Percentiles rank a stretch among this genome's conserved stretches.
Conservation (phyloP, 2,888 invertebrate species). For the Nasonia oneida region DNA sequence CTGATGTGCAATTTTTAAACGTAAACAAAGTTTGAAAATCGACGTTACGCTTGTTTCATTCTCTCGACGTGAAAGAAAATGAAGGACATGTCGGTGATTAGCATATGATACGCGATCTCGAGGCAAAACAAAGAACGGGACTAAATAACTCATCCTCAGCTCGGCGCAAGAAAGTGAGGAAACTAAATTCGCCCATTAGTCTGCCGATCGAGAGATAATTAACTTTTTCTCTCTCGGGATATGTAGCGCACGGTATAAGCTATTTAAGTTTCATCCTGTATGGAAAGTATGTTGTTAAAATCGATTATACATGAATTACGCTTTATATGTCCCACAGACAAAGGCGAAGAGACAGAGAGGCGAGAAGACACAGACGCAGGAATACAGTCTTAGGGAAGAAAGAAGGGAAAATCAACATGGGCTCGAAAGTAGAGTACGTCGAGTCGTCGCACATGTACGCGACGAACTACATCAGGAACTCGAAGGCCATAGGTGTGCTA, state of each 20-base stretch:
- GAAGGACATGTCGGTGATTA: not conserved
- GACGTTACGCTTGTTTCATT: no score
- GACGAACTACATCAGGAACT: conserved; percentile 94
- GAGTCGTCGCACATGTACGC: conserved; percentile 95
- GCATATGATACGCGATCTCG: not conserved
- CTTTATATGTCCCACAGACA: not conserved
- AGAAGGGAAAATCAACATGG: conserved; percentile 82
- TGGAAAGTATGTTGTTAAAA: no score
- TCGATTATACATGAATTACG: not conserved
- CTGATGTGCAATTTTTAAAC: not conserved
- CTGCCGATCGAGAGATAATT: not conserved
- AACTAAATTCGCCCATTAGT: not conserved
- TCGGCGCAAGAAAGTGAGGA: not conserved
- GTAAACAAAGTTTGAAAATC: not conserved
- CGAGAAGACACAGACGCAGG: not conserved
- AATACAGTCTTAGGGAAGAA: not conserved
- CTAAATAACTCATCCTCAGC: not conserved
- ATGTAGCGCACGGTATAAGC: not conserved
- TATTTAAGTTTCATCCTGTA: not conserved
- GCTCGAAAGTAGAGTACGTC: conserved; percentile 95
- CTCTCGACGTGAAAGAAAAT: no score
- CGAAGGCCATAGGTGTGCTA: conserved; percentile 96
- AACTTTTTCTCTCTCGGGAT: not conserved
- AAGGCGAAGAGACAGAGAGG: not conserved
- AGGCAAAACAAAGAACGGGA: not conserved